Evolutionary conservation across 1,140 invertebrate genomes (phyloP), one percentile per base, ranked within the genome.

Genomic region (Panagrolaimus sp.): DNA sequence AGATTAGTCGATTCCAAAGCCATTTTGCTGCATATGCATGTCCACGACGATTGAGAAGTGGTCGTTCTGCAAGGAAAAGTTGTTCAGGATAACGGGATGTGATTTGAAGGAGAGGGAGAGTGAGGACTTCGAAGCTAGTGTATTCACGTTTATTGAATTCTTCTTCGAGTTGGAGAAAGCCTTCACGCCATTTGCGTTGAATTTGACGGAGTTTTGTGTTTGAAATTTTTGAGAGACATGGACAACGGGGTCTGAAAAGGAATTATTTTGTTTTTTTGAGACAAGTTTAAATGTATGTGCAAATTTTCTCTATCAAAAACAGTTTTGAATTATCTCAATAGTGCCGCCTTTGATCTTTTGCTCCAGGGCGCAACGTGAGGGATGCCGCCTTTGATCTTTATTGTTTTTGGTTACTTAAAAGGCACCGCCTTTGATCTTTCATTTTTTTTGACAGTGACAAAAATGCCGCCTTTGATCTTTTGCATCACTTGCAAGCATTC

Each of bases 1-100:
- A 65, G 38, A 80, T 71, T 9, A 78, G 61, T 1, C 78, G 72
- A 70, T 77, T 77, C 75, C 75, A 77, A 43, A 78, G 53, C 78
- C 78, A 79, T 70, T 79, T 79, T 9, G 78, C 78, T 3, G 78
- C 78, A 38, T 82, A 79, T 1, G 79, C 68, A 64, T 79, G 78
- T 2, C 78, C 78, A 2, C 11, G 64, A 27, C 72, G 51, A 46
- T 79, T 79, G 9, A 79, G 47, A 11, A 79, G 66, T 0, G 79
- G 76, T 53, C 69, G 63, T 51, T 70, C 71, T 11, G 70, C 48
- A 38, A 81, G 67, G 44, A 79, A 77, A 23, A 79, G 70, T 14
- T 82, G 71, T 47, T 80, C 73, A 1, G 77, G 77, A 11, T 78
- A 53, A 5, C 79, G 42, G 13, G 77, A 79, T 42, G 78, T 66